Evolutionary conservation across 2,113 vertebrate genomes (phyloP).

Genomic region (Macroglossus sobrinus): DNA sequence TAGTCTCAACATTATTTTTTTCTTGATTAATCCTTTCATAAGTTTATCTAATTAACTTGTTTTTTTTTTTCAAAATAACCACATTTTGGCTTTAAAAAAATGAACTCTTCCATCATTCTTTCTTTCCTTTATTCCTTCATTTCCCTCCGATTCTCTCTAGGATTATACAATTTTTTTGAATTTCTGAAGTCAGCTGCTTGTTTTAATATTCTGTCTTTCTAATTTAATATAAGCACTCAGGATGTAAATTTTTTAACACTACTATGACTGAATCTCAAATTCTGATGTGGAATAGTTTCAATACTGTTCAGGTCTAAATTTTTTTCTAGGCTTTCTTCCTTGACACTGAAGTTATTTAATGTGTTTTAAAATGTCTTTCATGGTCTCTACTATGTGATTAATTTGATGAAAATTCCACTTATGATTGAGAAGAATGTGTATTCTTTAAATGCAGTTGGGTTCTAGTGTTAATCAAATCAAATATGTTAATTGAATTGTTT

Average conservation of each 20-base stretch:
- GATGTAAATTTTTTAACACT: background rate
- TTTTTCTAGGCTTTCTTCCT: background rate
- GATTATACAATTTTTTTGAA: background rate
- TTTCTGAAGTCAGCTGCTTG: background rate
- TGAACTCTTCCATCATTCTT: background rate
- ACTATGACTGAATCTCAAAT: background rate
- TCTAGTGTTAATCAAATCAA: background rate
- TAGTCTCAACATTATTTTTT: background rate
- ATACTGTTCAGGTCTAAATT: background rate
- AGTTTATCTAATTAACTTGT: background rate
- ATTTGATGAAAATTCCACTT: background rate
- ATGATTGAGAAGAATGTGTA: background rate
- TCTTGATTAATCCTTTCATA: background rate
- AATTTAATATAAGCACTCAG: background rate
- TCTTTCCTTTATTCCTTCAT: background rate
- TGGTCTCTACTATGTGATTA: background rate
- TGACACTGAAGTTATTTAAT: background rate
- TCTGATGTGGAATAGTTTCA: background rate
- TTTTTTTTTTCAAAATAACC: conserved; percentile 10
- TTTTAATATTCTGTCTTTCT: background rate
- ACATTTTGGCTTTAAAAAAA: background rate
- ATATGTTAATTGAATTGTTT: background rate
- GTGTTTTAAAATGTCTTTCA: background rate
- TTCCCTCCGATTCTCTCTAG: background rate
- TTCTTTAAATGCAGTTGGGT: background rate